These are phyloP conservation scores for Macrosteles quadrilineatus DNA, from an alignment of 1,140 invertebrate species.

Conservation along the genomic window DNA sequence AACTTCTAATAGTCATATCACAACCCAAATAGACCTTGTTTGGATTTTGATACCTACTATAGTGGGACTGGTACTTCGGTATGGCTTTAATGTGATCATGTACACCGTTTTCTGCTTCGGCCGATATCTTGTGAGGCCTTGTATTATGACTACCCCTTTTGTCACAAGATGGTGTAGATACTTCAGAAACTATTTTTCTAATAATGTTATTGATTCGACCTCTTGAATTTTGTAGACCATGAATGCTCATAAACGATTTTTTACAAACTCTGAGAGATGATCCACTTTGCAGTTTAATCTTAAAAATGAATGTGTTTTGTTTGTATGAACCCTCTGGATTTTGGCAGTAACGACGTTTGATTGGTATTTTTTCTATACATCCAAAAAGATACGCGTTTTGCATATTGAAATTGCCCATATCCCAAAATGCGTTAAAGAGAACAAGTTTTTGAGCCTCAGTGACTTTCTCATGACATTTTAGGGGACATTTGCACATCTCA, in stretches of 20 bases:
- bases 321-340: not conserved
- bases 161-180: not conserved
- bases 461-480: not conserved
- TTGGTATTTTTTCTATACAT: not conserved
- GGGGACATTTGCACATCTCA: too few relatives aligned
- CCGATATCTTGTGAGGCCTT: not conserved
- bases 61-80: not conserved
- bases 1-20: not conserved
- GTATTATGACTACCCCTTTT: conserved; percentile 5
- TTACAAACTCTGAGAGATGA: not conserved
- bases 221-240: too few relatives aligned
- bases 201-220: not conserved
- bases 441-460: not conserved
- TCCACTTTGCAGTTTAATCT: not conserved
- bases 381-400: conserved; percentile 3
- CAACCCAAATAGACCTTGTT: not conserved
- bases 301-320: not conserved
- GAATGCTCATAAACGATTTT: not conserved
- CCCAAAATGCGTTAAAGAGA: not conserved
- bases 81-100: not conserved
- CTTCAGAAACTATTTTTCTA: not conserved
- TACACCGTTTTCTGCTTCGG: too few relatives aligned
- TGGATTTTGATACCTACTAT: too few relatives aligned
- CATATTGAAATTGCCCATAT: not conserved
- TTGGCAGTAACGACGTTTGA: not conserved